Evolutionary conservation across 2,888 invertebrate species (phyloP), one percentile per base, ranked within the genome.

Genomic region (Troides helena): DNA sequence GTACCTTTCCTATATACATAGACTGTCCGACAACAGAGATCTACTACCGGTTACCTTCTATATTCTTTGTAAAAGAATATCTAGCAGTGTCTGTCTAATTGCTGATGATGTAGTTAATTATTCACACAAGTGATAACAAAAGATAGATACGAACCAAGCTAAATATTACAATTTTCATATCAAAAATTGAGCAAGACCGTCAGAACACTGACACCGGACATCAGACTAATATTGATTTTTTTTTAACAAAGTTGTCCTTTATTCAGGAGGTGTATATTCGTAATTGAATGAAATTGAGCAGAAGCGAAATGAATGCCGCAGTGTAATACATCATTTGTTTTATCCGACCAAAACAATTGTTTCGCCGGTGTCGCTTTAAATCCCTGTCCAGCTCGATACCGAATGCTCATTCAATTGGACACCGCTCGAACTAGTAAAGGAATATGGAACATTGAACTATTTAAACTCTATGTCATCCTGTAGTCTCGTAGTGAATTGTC

Each of bases 301-400:
- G 57, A 23, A 58, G 23, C 10, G 10, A 58, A 58, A 58, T 58
- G 57, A 2, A 58, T 23, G 12, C 57, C 57, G 57, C 57, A 58
- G 14, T 7, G 57, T 58, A 58, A 58, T 58, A 58, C 23, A 58
- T 58, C 57, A 58, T 58, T 58, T 58, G n/a, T 58, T 58, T 58
- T 58, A 58, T 58, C 57, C 57, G 57, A 23, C 57, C 57, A 58
- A 21, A 58, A 25, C 60, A 30, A 60, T 60, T 36, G 60, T 36
- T 60, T n/a, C 36, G n/a, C 39, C n/a, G 53, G 14, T 53, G 18
- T 53, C 53, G 53, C 53, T 53, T 53, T 53, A 53, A 53, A 53
- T 53, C 53, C 53, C 53, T 7, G 39, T n/a, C n/a, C n/a, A 6
- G 6, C 30, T 17, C 36, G n/a, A 60, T 36, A n/a, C n/a, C n/a